Conservation (phyloP, 2,113 vertebrate genomes). For the Erpornis zantholeuca region DNA sequence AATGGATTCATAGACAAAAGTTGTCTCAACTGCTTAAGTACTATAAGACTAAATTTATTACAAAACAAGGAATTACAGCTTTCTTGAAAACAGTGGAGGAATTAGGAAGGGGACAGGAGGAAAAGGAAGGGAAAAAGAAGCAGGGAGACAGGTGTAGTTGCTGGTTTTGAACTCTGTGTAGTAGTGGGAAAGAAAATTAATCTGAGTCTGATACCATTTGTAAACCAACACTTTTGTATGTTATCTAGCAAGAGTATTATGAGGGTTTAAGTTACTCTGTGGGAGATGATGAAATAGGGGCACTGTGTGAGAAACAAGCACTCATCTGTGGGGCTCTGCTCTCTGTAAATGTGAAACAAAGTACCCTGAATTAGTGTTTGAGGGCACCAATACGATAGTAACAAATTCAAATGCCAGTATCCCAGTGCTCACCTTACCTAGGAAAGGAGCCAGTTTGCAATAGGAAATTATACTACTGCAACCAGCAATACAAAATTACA, state of each 20-base stretch:
- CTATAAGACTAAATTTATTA: neutral
- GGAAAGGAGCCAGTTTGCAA: neutral
- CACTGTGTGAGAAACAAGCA: neutral
- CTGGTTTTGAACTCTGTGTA: neutral
- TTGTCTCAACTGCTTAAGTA: neutral
- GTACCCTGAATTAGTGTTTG: neutral
- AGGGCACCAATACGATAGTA: neutral
- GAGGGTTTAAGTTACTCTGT: neutral
- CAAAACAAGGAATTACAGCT: neutral
- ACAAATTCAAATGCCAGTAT: neutral
- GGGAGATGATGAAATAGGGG: neutral
- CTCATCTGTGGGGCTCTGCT: neutral
- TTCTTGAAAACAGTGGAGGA: neutral
- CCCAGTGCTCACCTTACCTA: accelerated
- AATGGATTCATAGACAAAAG: neutral
- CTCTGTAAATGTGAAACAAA: neutral
- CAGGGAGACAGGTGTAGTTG: neutral
- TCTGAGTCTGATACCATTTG: neutral
- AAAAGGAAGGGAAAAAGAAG: neutral
- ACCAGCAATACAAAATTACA: neutral
- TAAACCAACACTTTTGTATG: neutral
- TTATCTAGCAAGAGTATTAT: neutral
- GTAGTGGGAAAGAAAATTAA: neutral
- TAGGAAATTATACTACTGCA: neutral
- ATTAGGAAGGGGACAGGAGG: neutral